phyloP scores from a whole-genome alignment of 2,888 invertebrate genomes.

The Criorhina ranunculi region DNA sequence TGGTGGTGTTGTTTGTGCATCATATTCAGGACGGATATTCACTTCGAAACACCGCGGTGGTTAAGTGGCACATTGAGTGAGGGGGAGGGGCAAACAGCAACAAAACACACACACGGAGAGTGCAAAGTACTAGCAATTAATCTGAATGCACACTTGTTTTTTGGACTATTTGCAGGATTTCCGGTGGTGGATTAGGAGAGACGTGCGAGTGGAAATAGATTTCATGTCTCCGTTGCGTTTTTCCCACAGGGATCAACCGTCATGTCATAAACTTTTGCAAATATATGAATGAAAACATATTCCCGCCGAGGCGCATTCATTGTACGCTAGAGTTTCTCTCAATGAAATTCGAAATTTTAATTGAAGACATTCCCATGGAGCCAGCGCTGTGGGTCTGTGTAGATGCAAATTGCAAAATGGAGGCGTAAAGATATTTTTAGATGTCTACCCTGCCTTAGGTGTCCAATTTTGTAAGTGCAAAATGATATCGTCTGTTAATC shows the following conservation, averaged over 20 bases:
- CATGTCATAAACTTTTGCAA: constrained; percentile 38
- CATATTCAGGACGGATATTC: constrained; percentile 44
- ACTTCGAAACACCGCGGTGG: constrained; percentile 49
- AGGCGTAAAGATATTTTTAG: constrained; percentile 47
- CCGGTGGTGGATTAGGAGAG: constrained; percentile 67
- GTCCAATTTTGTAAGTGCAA: constrained; percentile 27
- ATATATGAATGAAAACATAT: constrained; percentile 61
- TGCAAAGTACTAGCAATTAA: constrained; percentile 66
- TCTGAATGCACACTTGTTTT: constrained; percentile 65
- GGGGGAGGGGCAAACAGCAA: background rate
- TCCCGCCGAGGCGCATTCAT: background rate
- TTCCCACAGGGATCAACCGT: constrained; percentile 67
- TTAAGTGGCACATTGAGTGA: constrained; percentile 56
- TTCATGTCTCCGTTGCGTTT: constrained; percentile 22
- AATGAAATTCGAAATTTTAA: constrained; percentile 57
- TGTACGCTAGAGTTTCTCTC: background rate
- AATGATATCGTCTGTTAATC: constrained; percentile 13
- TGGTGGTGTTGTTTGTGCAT: constrained; percentile 45
- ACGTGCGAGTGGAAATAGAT: constrained; percentile 57
- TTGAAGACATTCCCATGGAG: constrained; percentile 72
- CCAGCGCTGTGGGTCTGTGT: background rate
- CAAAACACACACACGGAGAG: constrained; percentile 18
- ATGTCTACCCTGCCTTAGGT: constrained; percentile 30
- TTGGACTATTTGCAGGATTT: constrained; percentile 72
- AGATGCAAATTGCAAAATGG: constrained; percentile 14